Evolutionary conservation across 2,888 invertebrate species (phyloP).

Genomic region (Antheraea assamensis): DNA sequence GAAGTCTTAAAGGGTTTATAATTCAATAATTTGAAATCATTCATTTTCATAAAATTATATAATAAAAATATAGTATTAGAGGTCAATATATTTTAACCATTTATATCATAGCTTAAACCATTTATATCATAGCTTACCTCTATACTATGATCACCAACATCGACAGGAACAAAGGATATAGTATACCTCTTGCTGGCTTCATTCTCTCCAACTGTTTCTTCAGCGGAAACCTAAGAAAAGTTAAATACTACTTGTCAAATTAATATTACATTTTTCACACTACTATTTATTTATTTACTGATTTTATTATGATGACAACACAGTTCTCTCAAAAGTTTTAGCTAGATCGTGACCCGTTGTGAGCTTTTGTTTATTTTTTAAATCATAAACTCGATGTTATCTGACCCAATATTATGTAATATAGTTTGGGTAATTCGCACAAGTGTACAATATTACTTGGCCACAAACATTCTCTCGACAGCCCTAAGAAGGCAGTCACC

Average conservation of each 20-base stretch:
- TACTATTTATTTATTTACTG: background rate
- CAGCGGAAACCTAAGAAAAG: constrained; percentile 64
- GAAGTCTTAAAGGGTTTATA: background rate
- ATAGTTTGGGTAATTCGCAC: background rate
- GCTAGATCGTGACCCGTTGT: too few relatives aligned
- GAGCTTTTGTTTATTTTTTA: too few relatives aligned
- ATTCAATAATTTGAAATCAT: too few relatives aligned
- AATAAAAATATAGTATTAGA: too few relatives aligned
- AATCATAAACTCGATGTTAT: too few relatives aligned
- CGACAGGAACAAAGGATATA: constrained; percentile 90
- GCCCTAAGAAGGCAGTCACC: background rate
- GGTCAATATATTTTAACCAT: background rate
- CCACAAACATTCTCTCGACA: background rate
- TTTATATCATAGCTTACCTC: constrained; percentile 82
- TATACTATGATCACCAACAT: constrained; percentile 96
- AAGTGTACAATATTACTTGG: background rate
- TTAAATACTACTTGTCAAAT: background rate
- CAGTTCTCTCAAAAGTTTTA: background rate
- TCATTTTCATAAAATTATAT: too few relatives aligned
- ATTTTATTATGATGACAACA: background rate
- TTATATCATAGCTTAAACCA: background rate
- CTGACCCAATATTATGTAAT: too few relatives aligned
- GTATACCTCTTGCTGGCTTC: constrained; percentile 81
- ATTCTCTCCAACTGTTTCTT: constrained; percentile 75
- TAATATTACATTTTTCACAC: too few relatives aligned